phyloP scores from a whole-genome alignment of 1,140 invertebrate genomes.

The Pseudobourletiella spinata region DNA sequence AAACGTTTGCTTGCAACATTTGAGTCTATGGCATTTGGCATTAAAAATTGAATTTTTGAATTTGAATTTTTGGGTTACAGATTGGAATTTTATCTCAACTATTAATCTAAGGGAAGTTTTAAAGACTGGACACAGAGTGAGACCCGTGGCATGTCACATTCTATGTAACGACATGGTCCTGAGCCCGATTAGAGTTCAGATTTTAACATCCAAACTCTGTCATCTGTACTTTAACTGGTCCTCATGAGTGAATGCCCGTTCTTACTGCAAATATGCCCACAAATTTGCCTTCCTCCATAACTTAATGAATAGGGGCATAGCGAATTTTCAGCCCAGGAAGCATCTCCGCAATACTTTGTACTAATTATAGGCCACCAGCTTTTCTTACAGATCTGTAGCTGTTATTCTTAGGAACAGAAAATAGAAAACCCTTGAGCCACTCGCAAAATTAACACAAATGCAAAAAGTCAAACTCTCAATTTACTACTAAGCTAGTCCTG shows the following conservation, averaged over 20 bases:
- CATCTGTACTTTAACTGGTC: constrained; percentile 94
- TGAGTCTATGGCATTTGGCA: no score
- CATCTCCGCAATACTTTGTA: not conserved
- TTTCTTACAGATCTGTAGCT: no score
- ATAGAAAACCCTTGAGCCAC: no score
- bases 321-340: not conserved
- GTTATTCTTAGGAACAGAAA: no score
- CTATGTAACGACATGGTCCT: constrained; percentile 49
- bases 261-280: constrained; percentile 80
- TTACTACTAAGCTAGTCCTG: no score
- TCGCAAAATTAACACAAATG: no score
- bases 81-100: constrained; percentile 74
- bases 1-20: no score
- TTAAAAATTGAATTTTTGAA: no score
- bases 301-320: not conserved
- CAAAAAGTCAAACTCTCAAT: no score
- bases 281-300: constrained; percentile 59
- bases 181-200: constrained; percentile 62
- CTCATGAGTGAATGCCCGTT: constrained; percentile 83
- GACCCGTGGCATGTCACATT: constrained; percentile 70
- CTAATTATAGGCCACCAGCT: no score
- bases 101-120: constrained; percentile 56
- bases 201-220: constrained; percentile 76
- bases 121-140: constrained; percentile 75
- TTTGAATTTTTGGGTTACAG: constrained; percentile 43